Evolutionary conservation across 2,797 vertebrate genomes (phyloP).

Genomic region (Chelmon rostratus): DNA sequence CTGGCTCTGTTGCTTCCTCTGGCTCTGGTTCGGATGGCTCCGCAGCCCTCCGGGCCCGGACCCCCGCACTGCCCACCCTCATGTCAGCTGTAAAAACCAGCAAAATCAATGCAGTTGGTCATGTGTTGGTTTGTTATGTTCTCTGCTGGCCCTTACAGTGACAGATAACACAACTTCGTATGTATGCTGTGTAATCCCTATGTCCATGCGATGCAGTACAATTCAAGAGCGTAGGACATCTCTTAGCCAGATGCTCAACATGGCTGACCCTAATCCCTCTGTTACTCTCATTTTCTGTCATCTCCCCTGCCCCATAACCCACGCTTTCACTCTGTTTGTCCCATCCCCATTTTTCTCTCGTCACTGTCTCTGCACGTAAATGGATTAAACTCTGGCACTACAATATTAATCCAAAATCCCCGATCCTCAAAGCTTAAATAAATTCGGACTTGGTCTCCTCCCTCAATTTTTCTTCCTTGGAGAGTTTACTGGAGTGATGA

Average conservation of each 20-base stretch:
- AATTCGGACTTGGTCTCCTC: conserved; percentile 44
- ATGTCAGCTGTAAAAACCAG: conserved; percentile 70
- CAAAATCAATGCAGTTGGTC: conserved; percentile 12
- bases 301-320: conserved; percentile 59
- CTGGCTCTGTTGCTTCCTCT: conserved; percentile 72
- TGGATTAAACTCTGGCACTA: conserved; percentile 73
- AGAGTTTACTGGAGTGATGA: conserved; percentile 15
- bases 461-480: conserved; percentile 2
- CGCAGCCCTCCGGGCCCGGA: conserved; percentile 76
- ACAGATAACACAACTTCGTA: conserved; percentile 49
- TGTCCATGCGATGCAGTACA: conserved; percentile 58
- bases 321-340: conserved; percentile 40
- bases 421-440: conserved; percentile 64
- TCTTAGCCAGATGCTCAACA: conserved; percentile 83
- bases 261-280: conserved; percentile 86
- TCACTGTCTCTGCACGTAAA: conserved; percentile 63
- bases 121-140: background rate
- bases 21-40: conserved; percentile 76
- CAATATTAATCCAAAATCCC: conserved; percentile 79
- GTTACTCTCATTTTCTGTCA: conserved; percentile 73
- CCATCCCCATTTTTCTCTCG: conserved; percentile 58
- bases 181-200: conserved; percentile 70
- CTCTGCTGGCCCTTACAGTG: conserved; percentile 32
- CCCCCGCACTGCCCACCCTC: conserved; percentile 65
- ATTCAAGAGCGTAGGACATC: conserved; percentile 63